Evolutionary conservation across 2,113 vertebrate genomes (phyloP).

Genomic region (Antennarius striatus): DNA sequence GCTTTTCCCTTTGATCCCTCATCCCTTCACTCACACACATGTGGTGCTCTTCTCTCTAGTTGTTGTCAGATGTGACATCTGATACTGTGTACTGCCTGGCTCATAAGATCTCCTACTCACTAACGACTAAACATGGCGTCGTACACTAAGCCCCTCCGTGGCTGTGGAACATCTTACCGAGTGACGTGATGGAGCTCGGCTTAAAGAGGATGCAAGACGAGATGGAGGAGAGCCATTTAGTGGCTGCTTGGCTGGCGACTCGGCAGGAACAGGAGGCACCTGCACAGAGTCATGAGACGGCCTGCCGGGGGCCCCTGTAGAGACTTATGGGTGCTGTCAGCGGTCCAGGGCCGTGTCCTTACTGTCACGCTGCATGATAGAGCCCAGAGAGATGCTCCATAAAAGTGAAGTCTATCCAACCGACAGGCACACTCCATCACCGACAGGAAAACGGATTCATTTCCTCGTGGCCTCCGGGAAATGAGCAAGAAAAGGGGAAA

Average conservation of each 20-base stretch:
- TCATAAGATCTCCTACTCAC: slow-evolving; percentile 44
- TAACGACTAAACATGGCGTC: slow-evolving; percentile 68
- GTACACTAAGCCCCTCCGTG: slow-evolving; percentile 44
- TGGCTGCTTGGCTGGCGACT: slow-evolving; percentile 44
- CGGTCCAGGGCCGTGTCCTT: slow-evolving; percentile 59
- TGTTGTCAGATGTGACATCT: slow-evolving; percentile 59
- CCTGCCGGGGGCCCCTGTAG: slow-evolving; percentile 45
- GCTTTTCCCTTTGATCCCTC: slow-evolving; percentile 42
- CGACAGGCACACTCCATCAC: slow-evolving; percentile 27
- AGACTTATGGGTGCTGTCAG: slow-evolving; percentile 79
- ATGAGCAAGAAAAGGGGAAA: background rate
- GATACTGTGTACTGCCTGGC: slow-evolving; percentile 39
- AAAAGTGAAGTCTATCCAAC: slow-evolving; percentile 48
- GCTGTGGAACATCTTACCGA: slow-evolving; percentile 64
- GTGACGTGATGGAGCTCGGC: slow-evolving; percentile 64
- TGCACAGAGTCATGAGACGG: slow-evolving; percentile 74
- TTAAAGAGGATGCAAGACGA: slow-evolving; percentile 51
- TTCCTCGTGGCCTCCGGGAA: background rate
- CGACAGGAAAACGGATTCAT: background rate
- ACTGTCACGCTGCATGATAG: slow-evolving; percentile 61
- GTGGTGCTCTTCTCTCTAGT: slow-evolving; percentile 42
- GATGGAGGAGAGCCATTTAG: slow-evolving; percentile 52
- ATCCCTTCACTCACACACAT: background rate
- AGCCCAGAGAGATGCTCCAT: slow-evolving; percentile 69
- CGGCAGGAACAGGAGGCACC: slow-evolving; percentile 67